phyloP scores from a whole-genome alignment of 2,888 invertebrate species.

The Oithona nana region DNA sequence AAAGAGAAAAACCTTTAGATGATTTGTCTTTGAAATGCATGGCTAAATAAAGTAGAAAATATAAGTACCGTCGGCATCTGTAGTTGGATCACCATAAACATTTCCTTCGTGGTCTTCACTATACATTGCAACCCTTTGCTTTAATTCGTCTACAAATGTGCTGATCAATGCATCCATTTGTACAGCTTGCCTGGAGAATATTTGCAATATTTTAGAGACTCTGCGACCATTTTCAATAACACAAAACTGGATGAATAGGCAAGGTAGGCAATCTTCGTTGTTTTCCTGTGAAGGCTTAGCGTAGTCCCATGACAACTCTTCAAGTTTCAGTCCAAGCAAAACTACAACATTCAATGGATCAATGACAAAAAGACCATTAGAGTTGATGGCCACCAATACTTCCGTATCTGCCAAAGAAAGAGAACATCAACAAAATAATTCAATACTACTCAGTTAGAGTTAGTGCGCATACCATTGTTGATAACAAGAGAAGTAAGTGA shows the following conservation, averaged over 20 bases:
- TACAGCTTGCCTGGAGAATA: constrained; percentile 43
- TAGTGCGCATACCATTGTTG: no score
- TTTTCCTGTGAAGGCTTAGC: constrained; percentile 67
- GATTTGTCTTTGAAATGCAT: neutral
- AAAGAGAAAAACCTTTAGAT: constrained; percentile 3
- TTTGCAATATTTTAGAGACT: constrained; percentile 55
- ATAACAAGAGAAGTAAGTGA: constrained; percentile 55
- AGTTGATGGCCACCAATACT: constrained; percentile 70
- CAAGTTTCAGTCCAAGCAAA: constrained; percentile 60
- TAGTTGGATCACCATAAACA: constrained; percentile 25
- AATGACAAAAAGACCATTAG: constrained; percentile 61
- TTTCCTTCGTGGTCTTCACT: constrained; percentile 22
- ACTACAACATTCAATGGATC: constrained; percentile 66
- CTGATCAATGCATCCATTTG: constrained; percentile 73
- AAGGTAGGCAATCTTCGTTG: constrained; percentile 61
- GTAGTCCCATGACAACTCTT: constrained; percentile 80
- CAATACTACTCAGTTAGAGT: no score
- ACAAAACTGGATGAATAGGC: constrained; percentile 75
- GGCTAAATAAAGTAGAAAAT: neutral
- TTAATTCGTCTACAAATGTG: constrained; percentile 56
- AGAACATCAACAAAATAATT: no score
- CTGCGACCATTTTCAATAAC: constrained; percentile 53
- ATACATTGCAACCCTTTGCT: constrained; percentile 30
- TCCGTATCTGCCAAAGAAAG: no score
- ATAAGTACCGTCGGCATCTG: constrained; percentile 36